These are phyloP conservation scores for Merops nubicus DNA, from an alignment of 2,113 vertebrate species.

Conservation along the genomic window DNA sequence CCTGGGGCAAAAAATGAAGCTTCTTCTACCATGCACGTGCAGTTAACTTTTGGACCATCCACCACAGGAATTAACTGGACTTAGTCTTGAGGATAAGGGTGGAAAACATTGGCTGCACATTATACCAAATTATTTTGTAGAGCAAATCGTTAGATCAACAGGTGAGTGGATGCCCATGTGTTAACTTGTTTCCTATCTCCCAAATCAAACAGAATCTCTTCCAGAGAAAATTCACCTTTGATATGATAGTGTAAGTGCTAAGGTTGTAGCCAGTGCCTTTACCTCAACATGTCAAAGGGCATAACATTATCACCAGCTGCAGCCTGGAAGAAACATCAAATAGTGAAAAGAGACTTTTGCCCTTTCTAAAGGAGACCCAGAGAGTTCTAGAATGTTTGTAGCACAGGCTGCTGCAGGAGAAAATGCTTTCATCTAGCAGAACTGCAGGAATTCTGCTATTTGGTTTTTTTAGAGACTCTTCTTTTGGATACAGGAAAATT, in stretches of 20 bases:
- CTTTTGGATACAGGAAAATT: not conserved
- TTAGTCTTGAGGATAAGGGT: not conserved
- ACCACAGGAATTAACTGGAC: not conserved
- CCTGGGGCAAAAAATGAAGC: not conserved
- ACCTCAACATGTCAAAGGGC: not conserved
- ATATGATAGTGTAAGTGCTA: not conserved
- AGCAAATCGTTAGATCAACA: not conserved
- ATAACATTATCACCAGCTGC: not conserved
- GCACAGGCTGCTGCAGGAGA: not conserved
- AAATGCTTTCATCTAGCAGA: not conserved
- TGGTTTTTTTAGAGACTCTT: not conserved
- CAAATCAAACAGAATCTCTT: not conserved
- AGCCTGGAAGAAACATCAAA: not conserved
- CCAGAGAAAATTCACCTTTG: not conserved
- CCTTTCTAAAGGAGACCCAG: not conserved
- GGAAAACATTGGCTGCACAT: not conserved
- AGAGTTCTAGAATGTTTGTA: not conserved
- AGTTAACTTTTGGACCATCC: not conserved
- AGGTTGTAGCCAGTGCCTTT: not conserved
- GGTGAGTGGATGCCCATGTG: accelerated
- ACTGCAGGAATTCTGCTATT: not conserved
- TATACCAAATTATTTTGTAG: not conserved
- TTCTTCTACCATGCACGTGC: not conserved
- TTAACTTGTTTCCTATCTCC: not conserved
- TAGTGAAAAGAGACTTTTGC: not conserved